Conservation (phyloP, 2,888 invertebrate genomes). For the Biston betularia region DNA sequence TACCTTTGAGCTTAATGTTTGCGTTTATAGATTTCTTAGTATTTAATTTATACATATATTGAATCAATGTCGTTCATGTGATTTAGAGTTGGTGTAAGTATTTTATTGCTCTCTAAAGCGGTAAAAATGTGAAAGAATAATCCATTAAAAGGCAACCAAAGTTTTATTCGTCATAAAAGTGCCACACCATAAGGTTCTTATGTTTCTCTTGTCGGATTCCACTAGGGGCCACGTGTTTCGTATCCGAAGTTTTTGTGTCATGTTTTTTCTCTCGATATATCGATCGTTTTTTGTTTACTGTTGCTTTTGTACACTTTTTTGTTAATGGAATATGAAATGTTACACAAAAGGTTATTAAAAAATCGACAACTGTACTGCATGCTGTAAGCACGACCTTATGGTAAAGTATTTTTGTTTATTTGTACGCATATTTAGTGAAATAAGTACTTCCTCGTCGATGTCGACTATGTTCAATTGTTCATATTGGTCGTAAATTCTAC, state of each 20-base stretch:
- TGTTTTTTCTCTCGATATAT: constrained; percentile 48
- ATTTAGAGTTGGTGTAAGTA: constrained; percentile 8
- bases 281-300: constrained; percentile 54
- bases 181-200: constrained; percentile 42
- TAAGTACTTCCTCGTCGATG: neutral
- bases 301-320: constrained; percentile 55
- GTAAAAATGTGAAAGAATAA: constrained; percentile 27
- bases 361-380: constrained; percentile 40
- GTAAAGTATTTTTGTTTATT: constrained; percentile 29
- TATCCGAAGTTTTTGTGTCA: constrained; percentile 52
- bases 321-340: constrained; percentile 59
- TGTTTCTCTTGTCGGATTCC: constrained; percentile 39
- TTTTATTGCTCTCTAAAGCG: constrained; percentile 11
- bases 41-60: constrained; percentile 11
- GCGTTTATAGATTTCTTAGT: constrained; percentile 1
- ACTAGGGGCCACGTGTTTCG: constrained; percentile 65
- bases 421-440: neutral
- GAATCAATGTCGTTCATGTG: constrained; percentile 1
- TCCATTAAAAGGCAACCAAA: constrained; percentile 17
- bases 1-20: constrained; percentile 9
- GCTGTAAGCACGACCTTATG: constrained; percentile 39
- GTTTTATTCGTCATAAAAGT: constrained; percentile 28
- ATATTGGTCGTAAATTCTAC: neutral
- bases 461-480: neutral
- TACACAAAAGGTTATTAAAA: constrained; percentile 51